Conservation (phyloP, 1,140 invertebrate species). For the Meloidogyne floridensis region DNA sequence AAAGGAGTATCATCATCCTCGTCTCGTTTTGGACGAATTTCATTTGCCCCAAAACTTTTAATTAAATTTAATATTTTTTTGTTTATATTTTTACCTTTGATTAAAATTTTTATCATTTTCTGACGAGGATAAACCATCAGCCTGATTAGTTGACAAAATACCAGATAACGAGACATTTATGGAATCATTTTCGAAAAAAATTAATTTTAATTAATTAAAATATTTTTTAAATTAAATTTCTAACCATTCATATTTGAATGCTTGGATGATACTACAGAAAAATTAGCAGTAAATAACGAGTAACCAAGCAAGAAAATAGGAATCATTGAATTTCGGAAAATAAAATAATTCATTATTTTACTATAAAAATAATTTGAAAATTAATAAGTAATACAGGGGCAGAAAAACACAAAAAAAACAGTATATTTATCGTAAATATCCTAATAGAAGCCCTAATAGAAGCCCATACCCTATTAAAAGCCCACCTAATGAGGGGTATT, state of each 20-base stretch:
- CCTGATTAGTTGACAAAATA: background rate
- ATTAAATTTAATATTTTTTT: background rate
- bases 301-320: background rate
- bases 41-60: background rate
- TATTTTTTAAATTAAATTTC: background rate
- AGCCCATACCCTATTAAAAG: too few species aligned
- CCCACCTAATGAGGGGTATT: too few species aligned
- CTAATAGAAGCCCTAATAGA: too few species aligned
- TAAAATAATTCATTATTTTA: background rate
- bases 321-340: background rate
- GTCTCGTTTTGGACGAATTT: background rate
- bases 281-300: background rate
- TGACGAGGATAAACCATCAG: background rate
- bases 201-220: background rate
- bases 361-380: background rate
- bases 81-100: background rate
- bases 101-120: background rate
- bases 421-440: too few species aligned
- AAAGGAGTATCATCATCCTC: background rate
- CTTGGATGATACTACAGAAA: background rate
- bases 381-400: background rate
- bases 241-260: background rate
- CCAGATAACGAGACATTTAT: background rate
- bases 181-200: background rate
- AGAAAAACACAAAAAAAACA: too few species aligned